Base-by-base conservation (phyloP, 2,113 vertebrate genomes). In the Apistogramma diplotaenia region DNA sequence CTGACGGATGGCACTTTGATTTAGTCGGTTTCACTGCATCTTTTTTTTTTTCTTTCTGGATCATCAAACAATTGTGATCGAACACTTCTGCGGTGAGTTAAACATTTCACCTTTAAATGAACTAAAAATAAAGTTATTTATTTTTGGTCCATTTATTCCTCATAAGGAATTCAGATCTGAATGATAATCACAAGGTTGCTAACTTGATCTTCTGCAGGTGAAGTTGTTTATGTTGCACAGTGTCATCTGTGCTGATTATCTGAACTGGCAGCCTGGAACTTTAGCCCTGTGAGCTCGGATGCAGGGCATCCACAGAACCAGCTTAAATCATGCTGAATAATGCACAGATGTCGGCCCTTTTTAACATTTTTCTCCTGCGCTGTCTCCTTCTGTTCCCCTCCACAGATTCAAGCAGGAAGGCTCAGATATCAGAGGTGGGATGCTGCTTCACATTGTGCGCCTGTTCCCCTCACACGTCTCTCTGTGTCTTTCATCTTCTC, bases 401-500 rank as follows among this genome's bases (percentile, higher is more conserved):
- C 82, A 87, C 95, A 91, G 89, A 90, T 85, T 87, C 91, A 84
- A 78, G 85, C 62, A 94, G 73, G 86, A 94, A 89, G 89, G 58
- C 67, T 89, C 91, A 87, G 62, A 83, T 92, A 83, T 88, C 93
- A 55, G 95, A 96, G 95, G 95, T 96, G 89, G 93, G 93, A 62
- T 29, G 71, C 37, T 16, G 31, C 21, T 59, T 62, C 49, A 67
- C 67, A 55, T 10, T 81, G n/a, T 70, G 60, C 43, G 60, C 33
- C 71, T 19, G 8, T 67, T 37, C 13, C 37, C 59, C 51, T 74
- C 67, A 51, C 46, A 33, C 58, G 61, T 80, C 61, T 70, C 61
- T 70, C n/a, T 35, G 23, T 74, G 19, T 18, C 7, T 31, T 27
- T n/a, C 49, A 29, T 54, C n/a, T 56, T 53, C 23, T 54, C 21